Conservation (phyloP, 2,888 invertebrate genomes). For the Caenorhabditis doughertyi region DNA sequence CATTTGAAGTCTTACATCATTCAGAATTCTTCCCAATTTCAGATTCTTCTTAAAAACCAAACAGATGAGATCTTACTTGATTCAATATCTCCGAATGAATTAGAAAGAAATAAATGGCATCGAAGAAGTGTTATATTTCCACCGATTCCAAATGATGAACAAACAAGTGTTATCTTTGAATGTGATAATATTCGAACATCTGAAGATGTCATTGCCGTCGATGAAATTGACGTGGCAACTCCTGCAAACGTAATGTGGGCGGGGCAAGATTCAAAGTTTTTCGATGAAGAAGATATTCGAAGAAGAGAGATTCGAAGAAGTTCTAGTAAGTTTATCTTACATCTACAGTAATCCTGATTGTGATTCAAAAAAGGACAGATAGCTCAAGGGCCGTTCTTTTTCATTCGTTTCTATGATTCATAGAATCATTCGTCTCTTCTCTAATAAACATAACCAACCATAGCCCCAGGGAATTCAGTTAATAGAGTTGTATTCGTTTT, state of each 20-base stretch:
- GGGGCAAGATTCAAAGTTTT: conserved; percentile 55
- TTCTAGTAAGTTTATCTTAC: conserved; percentile 18
- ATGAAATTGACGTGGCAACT: conserved; percentile 51
- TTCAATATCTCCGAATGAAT: conserved; percentile 31
- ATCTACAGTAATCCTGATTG: neutral
- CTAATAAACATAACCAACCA: no score
- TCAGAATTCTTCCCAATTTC: neutral
- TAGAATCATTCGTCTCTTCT: no score
- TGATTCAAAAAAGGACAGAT: no score
- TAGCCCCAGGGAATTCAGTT: no score
- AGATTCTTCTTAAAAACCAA: conserved; percentile 40
- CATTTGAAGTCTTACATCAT: neutral
- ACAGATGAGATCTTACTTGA: conserved; percentile 46
- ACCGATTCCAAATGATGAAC: conserved; percentile 23
- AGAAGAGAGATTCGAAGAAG: conserved; percentile 47
- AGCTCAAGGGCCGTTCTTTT: neutral
- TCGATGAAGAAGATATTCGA: conserved; percentile 48
- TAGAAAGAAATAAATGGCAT: conserved; percentile 35
- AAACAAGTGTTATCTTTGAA: conserved; percentile 30
- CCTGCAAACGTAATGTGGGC: conserved; percentile 51
- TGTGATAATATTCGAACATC: conserved; percentile 41
- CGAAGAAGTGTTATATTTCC: conserved; percentile 57
- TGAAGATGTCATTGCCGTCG: conserved; percentile 55
- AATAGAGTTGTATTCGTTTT: no score
- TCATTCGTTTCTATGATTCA: neutral